A percentile compares a stretch with the other conserved stretches of the same genome.
These are phyloP conservation scores for Bombus breviceps DNA, from an alignment of 1,140 invertebrate species.

Conservation along the genomic window DNA sequence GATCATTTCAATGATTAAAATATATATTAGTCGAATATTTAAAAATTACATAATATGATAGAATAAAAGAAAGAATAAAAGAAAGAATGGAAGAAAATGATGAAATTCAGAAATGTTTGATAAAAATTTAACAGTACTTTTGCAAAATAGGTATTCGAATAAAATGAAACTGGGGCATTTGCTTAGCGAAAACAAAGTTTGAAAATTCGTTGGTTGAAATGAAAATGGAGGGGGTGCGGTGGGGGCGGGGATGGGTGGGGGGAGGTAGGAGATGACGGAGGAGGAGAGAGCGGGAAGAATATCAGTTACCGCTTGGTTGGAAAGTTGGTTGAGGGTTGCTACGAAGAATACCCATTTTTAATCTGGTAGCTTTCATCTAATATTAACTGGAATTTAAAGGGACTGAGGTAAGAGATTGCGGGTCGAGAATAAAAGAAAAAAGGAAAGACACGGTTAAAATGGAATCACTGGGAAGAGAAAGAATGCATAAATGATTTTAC, in stretches of 20 bases:
- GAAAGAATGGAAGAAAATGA: not conserved
- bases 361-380: slow-evolving; percentile 73
- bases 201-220: slow-evolving; percentile 8
- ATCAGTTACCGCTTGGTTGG: slow-evolving; percentile 1
- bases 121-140: not conserved
- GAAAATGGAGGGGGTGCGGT: not conserved
- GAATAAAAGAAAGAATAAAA: not conserved
- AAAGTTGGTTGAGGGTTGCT: slow-evolving; percentile 51
- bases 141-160: not conserved
- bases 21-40: not conserved
- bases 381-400: slow-evolving; percentile 69
- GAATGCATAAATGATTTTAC: slow-evolving; percentile 42
- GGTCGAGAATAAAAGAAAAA: slow-evolving; percentile 23
- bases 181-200: slow-evolving; percentile 25
- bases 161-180: not conserved
- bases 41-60: not conserved
- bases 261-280: not conserved
- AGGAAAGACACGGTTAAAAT: slow-evolving; percentile 25
- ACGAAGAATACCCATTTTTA: slow-evolving; percentile 76
- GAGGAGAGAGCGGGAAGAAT: not conserved
- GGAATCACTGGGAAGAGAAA: slow-evolving; percentile 43
- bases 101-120: not conserved
- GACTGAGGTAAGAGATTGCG: slow-evolving; percentile 66
- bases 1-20: not conserved
- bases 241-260: too few relatives aligned